Base-by-base conservation (phyloP, 2,113 vertebrate genomes). In the Condylura cristata region DNA sequence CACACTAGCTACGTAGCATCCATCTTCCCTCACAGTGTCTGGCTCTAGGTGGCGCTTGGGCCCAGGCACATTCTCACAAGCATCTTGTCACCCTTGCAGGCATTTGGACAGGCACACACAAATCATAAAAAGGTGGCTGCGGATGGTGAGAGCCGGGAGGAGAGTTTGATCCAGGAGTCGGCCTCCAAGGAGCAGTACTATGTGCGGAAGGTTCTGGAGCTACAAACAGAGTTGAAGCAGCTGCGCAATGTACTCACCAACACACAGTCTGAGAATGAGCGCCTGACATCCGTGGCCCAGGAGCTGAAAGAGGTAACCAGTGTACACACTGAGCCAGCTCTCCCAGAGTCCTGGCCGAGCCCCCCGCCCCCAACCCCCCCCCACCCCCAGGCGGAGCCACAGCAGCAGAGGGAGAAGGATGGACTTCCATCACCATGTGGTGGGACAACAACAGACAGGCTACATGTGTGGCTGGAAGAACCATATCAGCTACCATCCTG, bases 51-150 rank as follows among this genome's bases (percentile, higher is more conserved):
- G 60, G 60, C 7, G 11, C 28, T 26, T 61, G 60, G 60, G 60
- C 5, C 63, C 63, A 65, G 63, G 63, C 32, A 65, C 7, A 32
- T n/a, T 32, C 60, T 65, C 32, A n/a, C 63, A 32, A 44, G 82
- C 17, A 37, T 17, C 4, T 81, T 81, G 53, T 83, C 92, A n/a
- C 93, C 85, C 48, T 8, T 5, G 13, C 96, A 99, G 99, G 99
- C 99, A 3, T 99, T 99, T 95, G 99, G 99, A 85, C 99, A 99
- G 90, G 99, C 99, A 4, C 98, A 99, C 97, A 99, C 99, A 1
- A 99, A 99, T 97, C 99, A 99, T 97, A 99, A 99, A 97, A 99
- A 99, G 96, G 99, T 99, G 89, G 99, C 99, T 8, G 99, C 99
- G 6, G 99, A 99, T 17, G 99, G 99, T 8, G 99, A 99, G 96